Base-by-base conservation (phyloP, 2,113 vertebrate genomes). In the Passer montanus region DNA sequence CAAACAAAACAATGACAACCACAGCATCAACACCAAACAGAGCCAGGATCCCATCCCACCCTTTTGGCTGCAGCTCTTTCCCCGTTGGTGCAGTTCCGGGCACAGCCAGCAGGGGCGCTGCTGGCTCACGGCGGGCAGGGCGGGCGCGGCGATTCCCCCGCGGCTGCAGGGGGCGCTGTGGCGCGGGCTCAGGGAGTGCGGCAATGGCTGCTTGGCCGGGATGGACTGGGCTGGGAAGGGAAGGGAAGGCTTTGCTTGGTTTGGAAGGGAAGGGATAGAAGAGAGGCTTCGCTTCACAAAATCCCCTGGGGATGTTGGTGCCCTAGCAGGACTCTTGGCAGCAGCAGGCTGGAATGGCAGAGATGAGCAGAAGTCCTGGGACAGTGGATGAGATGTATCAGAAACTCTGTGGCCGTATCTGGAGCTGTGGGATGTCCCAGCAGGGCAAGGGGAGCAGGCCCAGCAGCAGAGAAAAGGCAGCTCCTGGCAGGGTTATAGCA, bases 51-150 rank as follows among this genome's bases (percentile, higher is more conserved):
- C 24, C 17, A 28, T 9, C 59, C 11, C 11, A 1, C 11, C 26
- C 59, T 19, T 13, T 13, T 1, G 2, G 35, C 26, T 8, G 59
- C 3, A 3, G 26, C 6, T 2, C 24, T 26, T 19, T 60, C 35
- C 59, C 35, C 24, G 0, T 7, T 6, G 24, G 7, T 39, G 16
- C 59, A 28, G 26, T 39, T 39, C 59, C 1, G 1, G 35, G 5
- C 26, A 19, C 35, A 4, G 26, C 17, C 59, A 19, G 26, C 49
- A 50, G 50, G 50, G 50, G 50, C 50, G 50, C 50, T 52, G 50
- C 14, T 52, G 50, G 50, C 49, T 15, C 49, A 26, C 2, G 26
- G 26, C 15, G 26, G 15, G 26, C 50, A 4, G 50, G 26, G 27
- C 4, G 11, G 23, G 24, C 13, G 59, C 11, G 1, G 35, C 9